Evolutionary conservation across 2,888 invertebrate genomes (phyloP).

Genomic region (Lydus trimaculatus): DNA sequence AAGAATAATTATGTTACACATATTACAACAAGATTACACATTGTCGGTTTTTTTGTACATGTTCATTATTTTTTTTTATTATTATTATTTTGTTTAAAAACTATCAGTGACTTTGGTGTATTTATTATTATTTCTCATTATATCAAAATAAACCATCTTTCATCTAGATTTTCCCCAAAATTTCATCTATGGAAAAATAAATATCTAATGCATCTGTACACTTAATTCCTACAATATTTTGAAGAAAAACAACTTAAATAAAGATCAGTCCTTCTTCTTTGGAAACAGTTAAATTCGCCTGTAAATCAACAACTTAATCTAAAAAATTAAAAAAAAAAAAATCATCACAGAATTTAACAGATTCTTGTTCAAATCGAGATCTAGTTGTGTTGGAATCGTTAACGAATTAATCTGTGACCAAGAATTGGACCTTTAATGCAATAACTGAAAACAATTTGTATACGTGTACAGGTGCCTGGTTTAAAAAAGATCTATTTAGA

Average conservation of each 20-base stretch:
- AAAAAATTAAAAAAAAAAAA: slow-evolving; percentile 23
- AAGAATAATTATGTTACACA: slow-evolving; percentile 32
- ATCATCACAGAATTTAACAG: slow-evolving; percentile 27
- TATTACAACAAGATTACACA: slow-evolving; percentile 34
- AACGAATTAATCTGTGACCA: not conserved
- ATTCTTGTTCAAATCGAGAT: slow-evolving; percentile 9
- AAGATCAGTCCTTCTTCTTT: slow-evolving; percentile 15
- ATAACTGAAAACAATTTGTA: slow-evolving; percentile 41
- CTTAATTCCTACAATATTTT: slow-evolving; percentile 26
- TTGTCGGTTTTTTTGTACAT: slow-evolving; percentile 51
- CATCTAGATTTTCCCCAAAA: slow-evolving; percentile 13
- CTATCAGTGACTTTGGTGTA: slow-evolving; percentile 52
- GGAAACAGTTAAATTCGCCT: slow-evolving; percentile 12
- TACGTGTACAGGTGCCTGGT: slow-evolving; percentile 49
- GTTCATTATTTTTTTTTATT: slow-evolving; percentile 30
- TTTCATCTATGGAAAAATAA: slow-evolving; percentile 30
- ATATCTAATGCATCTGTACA: slow-evolving; percentile 37
- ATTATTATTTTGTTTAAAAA: slow-evolving; percentile 33
- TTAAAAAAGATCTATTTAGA: slow-evolving; percentile 42
- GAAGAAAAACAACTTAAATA: slow-evolving; percentile 11
- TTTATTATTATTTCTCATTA: slow-evolving; percentile 34
- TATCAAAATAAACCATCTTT: slow-evolving; percentile 25
- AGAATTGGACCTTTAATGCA: not conserved
- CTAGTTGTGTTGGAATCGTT: not conserved
- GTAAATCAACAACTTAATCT: slow-evolving; percentile 22